Conservation (phyloP, 2,888 invertebrate species). For the Saturnia japonica region DNA sequence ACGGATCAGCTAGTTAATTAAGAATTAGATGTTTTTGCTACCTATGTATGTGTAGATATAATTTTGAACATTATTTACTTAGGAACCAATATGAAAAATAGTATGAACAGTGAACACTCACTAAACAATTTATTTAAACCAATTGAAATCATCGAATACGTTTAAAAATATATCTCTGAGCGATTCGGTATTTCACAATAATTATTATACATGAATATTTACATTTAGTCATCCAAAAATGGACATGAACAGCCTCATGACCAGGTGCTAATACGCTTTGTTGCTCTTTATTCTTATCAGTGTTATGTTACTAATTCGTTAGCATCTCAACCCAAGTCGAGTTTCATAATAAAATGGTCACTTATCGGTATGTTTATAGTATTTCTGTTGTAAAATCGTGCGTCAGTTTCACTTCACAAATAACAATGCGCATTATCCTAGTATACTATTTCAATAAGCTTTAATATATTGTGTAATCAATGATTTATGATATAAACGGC, state of each 20-base stretch:
- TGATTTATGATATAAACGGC: conserved; percentile 54
- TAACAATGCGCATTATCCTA: conserved; percentile 55
- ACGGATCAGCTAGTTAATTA: too few species aligned
- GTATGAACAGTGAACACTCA: not conserved
- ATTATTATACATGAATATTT: conserved; percentile 1
- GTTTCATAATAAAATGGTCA: conserved; percentile 60
- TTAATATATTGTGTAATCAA: conserved; percentile 60
- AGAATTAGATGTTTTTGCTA: too few species aligned
- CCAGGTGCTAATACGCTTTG: conserved; percentile 49
- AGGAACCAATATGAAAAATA: not conserved
- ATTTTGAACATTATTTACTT: not conserved
- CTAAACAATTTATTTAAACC: not conserved
- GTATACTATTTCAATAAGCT: conserved; percentile 60
- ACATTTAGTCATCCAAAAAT: conserved; percentile 32
- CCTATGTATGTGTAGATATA: too few species aligned
- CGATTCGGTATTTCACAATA: not conserved
- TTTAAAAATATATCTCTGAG: conserved; percentile 6
- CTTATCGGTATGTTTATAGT: conserved; percentile 49
- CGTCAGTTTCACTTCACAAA: conserved; percentile 61
- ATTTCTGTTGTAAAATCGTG: conserved; percentile 51
- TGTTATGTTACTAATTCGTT: conserved; percentile 54
- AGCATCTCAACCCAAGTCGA: conserved; percentile 52
- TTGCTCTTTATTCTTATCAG: conserved; percentile 58
- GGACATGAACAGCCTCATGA: conserved; percentile 39
- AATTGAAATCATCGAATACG: not conserved